Percentiles rank a stretch among this genome's conserved stretches.
phyloP scores from a whole-genome alignment of 2,113 vertebrate species.

The Ascaphus truei region DNA sequence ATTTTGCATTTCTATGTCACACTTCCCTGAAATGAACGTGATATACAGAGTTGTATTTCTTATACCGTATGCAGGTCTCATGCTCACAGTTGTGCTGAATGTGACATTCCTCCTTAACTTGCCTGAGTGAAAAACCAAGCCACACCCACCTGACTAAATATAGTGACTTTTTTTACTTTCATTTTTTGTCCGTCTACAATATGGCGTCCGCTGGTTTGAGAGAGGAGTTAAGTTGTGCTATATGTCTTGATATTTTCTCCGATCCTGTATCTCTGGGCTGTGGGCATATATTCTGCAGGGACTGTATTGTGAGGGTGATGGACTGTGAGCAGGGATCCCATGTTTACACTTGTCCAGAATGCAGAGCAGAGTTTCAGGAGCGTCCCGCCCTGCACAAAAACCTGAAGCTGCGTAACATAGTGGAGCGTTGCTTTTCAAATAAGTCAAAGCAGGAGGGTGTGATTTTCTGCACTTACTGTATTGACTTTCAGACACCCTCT shows the following conservation, averaged over 20 bases:
- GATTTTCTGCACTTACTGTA: not conserved
- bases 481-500: not conserved
- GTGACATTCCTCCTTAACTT: no score
- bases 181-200: no score
- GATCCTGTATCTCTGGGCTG: constrained; percentile 34
- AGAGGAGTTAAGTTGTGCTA: constrained; percentile 34
- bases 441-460: not conserved
- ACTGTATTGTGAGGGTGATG: constrained; percentile 14
- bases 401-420: not conserved
- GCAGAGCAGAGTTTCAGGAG: not conserved
- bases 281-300: constrained; percentile 37
- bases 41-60: no score
- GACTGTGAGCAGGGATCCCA: not conserved
- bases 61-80: no score
- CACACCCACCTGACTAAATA: no score
- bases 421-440: not conserved
- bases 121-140: no score
- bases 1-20: no score
- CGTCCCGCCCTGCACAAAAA: not conserved
- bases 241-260: constrained; percentile 35
- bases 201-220: constrained; percentile 26
- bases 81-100: no score
- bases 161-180: no score
- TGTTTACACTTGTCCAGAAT: not conserved
- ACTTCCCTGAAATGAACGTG: no score